Evolutionary conservation across 2,797 vertebrate genomes (phyloP), one percentile per base, ranked within the genome.

Genomic region (Pseudotriccus pelzelni): DNA sequence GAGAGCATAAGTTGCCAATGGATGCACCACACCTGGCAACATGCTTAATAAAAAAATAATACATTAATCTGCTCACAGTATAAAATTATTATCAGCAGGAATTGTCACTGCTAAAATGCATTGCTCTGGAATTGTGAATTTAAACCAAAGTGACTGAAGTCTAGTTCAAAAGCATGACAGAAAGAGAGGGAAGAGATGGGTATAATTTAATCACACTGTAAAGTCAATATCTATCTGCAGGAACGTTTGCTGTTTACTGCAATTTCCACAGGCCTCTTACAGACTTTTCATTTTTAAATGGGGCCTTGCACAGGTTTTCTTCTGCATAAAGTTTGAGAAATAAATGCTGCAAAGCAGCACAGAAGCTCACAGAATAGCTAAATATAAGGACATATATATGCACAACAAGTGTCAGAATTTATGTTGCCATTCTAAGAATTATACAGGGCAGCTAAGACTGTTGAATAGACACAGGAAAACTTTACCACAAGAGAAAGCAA

Each of bases 161-260:
- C 21, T 68, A 21, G 34, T 47, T 90, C 64, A 77, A 67, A 87
- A 47, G 47, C 5, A 1, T n/a, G 62, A 16, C 34, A 74, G 73
- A 78, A 67, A 69, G 39, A 70, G 72, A 59, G 32, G 72, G 43
- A 58, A 68, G 43, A 82, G 30, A 66, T 39, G 39, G 44, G 10
- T 86, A 60, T 87, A 70, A 85, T 84, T 77, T 68, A 93, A 96
- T 87, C 82, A 60, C 25, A 4, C 16, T 60, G 17, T 59, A 63
- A 85, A 87, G 73, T 73, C 77, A 83, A 12, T 93, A 78, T 55
- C 74, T 77, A 27, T 84, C 87, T 84, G 41, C 32, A 62, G 86
- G 75, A 92, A 74, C 11, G 63, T 82, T 93, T 94, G 66, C 63
- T 93, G 52, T 90, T 94, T 93, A 83, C 81, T 96, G 79, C 60